Evolutionary conservation across 2,113 vertebrate species (phyloP).

Genomic region (Eurystomus gularis): DNA sequence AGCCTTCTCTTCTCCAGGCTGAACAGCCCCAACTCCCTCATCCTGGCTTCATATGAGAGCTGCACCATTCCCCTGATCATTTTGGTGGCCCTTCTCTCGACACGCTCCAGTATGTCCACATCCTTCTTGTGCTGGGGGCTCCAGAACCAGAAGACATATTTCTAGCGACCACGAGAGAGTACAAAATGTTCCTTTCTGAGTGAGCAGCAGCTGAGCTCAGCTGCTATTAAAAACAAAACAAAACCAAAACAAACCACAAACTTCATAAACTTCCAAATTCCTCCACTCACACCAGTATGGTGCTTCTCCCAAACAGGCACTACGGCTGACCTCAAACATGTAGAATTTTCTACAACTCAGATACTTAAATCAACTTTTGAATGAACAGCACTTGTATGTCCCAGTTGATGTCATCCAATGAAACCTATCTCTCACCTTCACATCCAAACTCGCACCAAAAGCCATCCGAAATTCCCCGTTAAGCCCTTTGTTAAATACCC

Average conservation of each 20-base stretch:
- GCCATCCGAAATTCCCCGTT: constrained; percentile 94
- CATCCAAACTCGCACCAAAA: constrained; percentile 91
- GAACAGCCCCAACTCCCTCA: too few relatives aligned
- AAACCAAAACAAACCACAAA: not conserved
- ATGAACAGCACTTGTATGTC: not conserved
- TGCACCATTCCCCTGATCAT: too few relatives aligned
- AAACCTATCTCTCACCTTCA: constrained; percentile 82
- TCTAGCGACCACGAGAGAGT: not conserved
- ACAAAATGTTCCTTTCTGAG: not conserved
- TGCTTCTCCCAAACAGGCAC: not conserved
- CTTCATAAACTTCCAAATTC: not conserved
- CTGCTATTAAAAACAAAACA: not conserved
- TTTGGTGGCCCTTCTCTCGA: too few relatives aligned
- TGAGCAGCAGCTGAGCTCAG: not conserved
- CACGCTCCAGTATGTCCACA: too few relatives aligned
- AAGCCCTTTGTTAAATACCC: constrained; percentile 92
- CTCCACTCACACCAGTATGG: not conserved
- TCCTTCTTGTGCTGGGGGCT: too few relatives aligned
- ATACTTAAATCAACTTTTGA: not conserved
- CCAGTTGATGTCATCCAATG: not conserved
- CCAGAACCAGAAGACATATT: too few relatives aligned
- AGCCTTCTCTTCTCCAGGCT: too few relatives aligned
- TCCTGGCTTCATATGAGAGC: too few relatives aligned
- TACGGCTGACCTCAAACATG: not conserved
- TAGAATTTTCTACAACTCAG: not conserved